Evolutionary conservation across 2,888 invertebrate species (phyloP).

Genomic region (Platycheirus rosarum): DNA sequence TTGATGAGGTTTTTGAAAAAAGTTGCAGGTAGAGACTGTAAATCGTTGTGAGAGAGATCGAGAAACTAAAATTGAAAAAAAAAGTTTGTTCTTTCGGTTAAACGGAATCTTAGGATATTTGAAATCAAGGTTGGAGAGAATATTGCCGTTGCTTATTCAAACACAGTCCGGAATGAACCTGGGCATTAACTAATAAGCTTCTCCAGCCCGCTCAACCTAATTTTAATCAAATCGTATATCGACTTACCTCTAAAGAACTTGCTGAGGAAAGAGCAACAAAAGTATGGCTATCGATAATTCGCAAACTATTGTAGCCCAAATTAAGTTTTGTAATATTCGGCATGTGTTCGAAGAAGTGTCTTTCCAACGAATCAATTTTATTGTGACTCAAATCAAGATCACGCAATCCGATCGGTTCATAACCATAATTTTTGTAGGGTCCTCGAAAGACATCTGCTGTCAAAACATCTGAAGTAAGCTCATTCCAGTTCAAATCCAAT

Average conservation of each 20-base stretch:
- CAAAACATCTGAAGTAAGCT: slow-evolving; percentile 83
- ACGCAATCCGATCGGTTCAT: slow-evolving; percentile 85
- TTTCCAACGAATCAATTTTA: slow-evolving; percentile 85
- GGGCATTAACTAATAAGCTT: too few species aligned
- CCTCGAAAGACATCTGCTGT: slow-evolving; percentile 87
- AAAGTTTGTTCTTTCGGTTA: too few species aligned
- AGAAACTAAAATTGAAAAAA: slow-evolving; percentile 81
- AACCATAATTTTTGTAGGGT: slow-evolving; percentile 84
- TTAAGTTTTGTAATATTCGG: slow-evolving; percentile 85
- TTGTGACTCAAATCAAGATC: slow-evolving; percentile 87
- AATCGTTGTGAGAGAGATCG: slow-evolving; percentile 85
- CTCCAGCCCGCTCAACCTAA: too few species aligned
- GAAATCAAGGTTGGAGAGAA: too few species aligned
- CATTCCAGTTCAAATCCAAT: slow-evolving; percentile 81
- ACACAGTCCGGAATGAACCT: too few species aligned
- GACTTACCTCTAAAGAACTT: slow-evolving; percentile 84
- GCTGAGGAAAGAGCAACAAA: slow-evolving; percentile 84
- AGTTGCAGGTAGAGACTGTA: slow-evolving; percentile 84
- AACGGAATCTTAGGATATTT: too few species aligned
- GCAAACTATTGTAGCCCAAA: slow-evolving; percentile 86
- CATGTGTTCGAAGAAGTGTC: slow-evolving; percentile 86
- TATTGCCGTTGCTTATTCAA: too few species aligned
- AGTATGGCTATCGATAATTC: slow-evolving; percentile 85
- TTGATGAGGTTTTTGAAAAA: slow-evolving; percentile 84
- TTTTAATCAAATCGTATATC: too few species aligned